Conservation (phyloP, 1,140 invertebrate genomes). For the Papilio xuthus region DNA sequence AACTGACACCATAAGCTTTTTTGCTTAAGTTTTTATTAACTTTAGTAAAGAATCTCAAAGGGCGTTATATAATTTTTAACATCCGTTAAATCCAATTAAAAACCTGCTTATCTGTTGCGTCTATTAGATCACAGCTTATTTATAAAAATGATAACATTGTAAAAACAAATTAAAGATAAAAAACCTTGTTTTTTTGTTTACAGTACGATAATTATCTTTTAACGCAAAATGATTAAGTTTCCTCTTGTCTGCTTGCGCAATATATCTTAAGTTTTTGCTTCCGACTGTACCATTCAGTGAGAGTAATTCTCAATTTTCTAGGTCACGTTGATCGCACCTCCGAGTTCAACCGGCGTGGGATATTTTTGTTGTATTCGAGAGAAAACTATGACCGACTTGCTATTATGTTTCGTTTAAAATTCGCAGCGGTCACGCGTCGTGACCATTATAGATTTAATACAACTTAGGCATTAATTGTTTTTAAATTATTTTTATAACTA, state of each 20-base stretch:
- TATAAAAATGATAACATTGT: conserved; percentile 21
- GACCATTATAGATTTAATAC: background rate
- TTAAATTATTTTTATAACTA: conserved; percentile 10
- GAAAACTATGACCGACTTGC: conserved; percentile 29
- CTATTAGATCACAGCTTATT: conserved; percentile 28
- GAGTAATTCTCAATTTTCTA: conserved; percentile 68
- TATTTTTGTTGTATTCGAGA: conserved; percentile 32
- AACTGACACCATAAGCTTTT: background rate
- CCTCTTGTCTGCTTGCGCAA: conserved; percentile 41
- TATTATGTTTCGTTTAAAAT: conserved; percentile 10
- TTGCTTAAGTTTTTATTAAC: conserved; percentile 7
- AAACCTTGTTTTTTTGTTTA: background rate
- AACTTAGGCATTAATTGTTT: conserved; percentile 3
- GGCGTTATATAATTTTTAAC: conserved; percentile 1
- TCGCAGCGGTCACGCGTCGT: conserved; percentile 19
- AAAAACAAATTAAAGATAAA: conserved; percentile 3
- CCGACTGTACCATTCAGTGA: conserved; percentile 60
- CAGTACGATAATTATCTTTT: conserved; percentile 19
- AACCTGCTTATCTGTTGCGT: background rate
- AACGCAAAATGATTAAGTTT: conserved; percentile 28
- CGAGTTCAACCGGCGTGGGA: conserved; percentile 42
- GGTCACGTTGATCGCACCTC: conserved; percentile 64
- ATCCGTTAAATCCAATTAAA: conserved; percentile 29
- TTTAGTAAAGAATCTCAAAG: background rate
- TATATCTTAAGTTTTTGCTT: conserved; percentile 50